These are phyloP conservation scores for Drosophila seguyi DNA, from an alignment of 1,140 invertebrate species.

Conservation along the genomic window DNA sequence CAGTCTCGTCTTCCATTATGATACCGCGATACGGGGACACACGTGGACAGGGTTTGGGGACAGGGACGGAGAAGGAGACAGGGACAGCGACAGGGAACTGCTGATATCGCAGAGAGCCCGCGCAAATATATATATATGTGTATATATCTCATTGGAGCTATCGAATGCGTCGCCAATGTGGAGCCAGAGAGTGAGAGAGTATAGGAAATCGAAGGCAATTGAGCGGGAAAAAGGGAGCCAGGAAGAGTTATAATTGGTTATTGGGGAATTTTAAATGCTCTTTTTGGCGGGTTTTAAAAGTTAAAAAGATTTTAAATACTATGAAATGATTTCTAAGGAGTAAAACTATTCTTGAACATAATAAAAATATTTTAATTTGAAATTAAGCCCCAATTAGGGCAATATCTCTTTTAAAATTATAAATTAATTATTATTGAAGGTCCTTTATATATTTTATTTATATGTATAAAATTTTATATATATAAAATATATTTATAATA, in stretches of 20 bases:
- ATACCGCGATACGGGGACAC: constrained; percentile 79
- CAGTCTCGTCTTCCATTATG: constrained; percentile 86
- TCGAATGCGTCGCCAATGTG: constrained; percentile 73
- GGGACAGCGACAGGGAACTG: constrained; percentile 5
- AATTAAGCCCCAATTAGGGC: background rate
- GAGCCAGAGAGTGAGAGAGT: constrained; percentile 44
- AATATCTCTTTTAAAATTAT: background rate
- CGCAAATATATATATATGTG: constrained; percentile 32
- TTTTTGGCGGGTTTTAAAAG: background rate
- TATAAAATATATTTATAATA: too few species aligned
- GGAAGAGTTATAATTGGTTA: background rate
- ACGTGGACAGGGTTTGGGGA: constrained; percentile 52
- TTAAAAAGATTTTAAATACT: too few species aligned
- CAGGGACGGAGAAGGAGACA: background rate
- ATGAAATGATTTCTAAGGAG: too few species aligned
- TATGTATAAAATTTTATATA: too few species aligned
- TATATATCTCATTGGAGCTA: constrained; percentile 53
- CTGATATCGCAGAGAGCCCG: constrained; percentile 15
- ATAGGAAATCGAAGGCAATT: constrained; percentile 8
- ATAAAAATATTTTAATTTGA: background rate
- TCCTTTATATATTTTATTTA: too few species aligned
- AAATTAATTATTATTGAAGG: too few species aligned
- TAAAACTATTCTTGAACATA: too few species aligned
- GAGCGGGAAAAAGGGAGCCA: constrained; percentile 9
- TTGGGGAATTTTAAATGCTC: constrained; percentile 13